Evolutionary conservation across 2,888 invertebrate species (phyloP), one percentile per base, ranked within the genome.

Genomic region (Phymatocera aterrima): DNA sequence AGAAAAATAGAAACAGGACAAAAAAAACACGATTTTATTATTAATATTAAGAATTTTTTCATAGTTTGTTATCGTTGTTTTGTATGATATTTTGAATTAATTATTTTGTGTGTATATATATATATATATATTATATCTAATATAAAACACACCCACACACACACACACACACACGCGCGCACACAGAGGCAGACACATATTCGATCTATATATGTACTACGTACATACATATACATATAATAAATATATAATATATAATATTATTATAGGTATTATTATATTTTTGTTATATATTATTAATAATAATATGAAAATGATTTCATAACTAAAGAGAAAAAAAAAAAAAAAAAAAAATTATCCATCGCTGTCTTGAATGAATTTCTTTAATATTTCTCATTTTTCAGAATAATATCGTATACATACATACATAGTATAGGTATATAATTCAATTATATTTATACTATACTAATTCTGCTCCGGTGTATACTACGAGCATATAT

Each of bases 21-120:
- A 8, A 43, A 28, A 77, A 77, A 77, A 75, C 18, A 57, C 57
- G 57, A 57, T 70, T 70, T 78, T 65, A 68, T 78, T 81, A 80
- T 78, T 78, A 72, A 79, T 82, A 77, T 78, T 81, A 79, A 78
- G 68, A 60, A 68, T 81, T 87, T 87, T 89, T 88, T 87, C 85
- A 89, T 90, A 89, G 87, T 89, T 88, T 88, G 87, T 89, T 89
- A 88, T 88, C 85, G 88, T 89, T 89, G 87, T 88, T 88, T 88
- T 88, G 87, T 89, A 89, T 87, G 84, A 87, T 87, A 86, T 37
- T 84, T 85, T 87, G 85, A 85, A 84, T 86, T 82, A 82, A 78
- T 51, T 46, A 70, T 28, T n/a, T 70, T 48, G 46, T 46, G 31
- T 70, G 31, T 40, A 40, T 65, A 68, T 61, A 40, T 77, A 18